Conservation (phyloP, 2,113 vertebrate genomes). For the Tachysurus vachellii region DNA sequence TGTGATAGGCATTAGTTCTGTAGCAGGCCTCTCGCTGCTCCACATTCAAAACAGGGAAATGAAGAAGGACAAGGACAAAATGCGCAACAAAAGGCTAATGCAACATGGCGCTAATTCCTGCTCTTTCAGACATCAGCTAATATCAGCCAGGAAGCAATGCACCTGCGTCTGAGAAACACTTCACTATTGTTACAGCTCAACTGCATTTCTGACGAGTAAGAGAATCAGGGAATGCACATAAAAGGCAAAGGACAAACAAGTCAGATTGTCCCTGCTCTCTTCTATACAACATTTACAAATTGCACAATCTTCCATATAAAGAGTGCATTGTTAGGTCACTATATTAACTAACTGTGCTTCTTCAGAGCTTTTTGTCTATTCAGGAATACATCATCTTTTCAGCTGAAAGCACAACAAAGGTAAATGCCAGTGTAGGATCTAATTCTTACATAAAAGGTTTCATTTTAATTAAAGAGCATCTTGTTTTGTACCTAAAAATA, state of each 20-base stretch:
- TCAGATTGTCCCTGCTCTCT: constrained; percentile 80
- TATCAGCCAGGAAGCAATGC: constrained; percentile 97
- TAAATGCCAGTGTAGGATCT: constrained; percentile 46
- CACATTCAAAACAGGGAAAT: constrained; percentile 99
- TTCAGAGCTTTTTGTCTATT: constrained; percentile 65
- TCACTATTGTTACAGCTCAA: constrained; percentile 85
- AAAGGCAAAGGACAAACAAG: constrained; percentile 87
- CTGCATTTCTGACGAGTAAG: constrained; percentile 83
- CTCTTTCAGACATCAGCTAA: constrained; percentile 92
- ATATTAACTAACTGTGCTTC: constrained; percentile 71
- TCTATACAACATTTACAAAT: constrained; percentile 86
- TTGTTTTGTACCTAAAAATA: constrained; percentile 43
- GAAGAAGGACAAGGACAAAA: constrained; percentile 98
- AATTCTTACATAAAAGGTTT: constrained; percentile 47
- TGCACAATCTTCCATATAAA: constrained; percentile 71
- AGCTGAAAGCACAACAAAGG: constrained; percentile 64
- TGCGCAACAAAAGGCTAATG: constrained; percentile 99
- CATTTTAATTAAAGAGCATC: constrained; percentile 51
- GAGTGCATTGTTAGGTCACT: constrained; percentile 74
- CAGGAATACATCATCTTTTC: constrained; percentile 68
- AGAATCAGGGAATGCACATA: constrained; percentile 72
- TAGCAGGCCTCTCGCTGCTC: constrained; percentile 96
- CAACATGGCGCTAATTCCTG: constrained; percentile 96
- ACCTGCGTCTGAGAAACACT: constrained; percentile 99
- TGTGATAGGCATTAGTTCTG: constrained; percentile 97